Evolutionary conservation across 1,140 invertebrate species (phyloP).

Genomic region (Papilio glaucus): DNA sequence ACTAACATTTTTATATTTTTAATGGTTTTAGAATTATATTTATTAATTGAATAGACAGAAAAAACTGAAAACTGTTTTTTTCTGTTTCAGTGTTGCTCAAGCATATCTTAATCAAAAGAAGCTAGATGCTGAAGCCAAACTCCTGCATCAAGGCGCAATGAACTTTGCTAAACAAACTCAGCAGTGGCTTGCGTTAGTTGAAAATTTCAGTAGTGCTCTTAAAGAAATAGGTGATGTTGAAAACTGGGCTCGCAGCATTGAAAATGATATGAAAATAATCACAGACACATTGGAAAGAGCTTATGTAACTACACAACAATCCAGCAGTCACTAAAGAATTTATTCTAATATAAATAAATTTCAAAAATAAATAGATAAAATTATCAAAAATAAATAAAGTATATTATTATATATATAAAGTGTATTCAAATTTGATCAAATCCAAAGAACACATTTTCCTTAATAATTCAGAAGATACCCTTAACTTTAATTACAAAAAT

Average conservation of each 20-base stretch:
- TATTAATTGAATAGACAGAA: neutral
- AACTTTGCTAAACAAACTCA: conserved; percentile 98
- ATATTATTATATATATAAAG: too few relatives aligned
- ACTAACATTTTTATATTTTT: conserved; percentile 13
- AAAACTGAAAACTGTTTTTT: conserved; percentile 38
- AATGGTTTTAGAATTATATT: too few relatives aligned
- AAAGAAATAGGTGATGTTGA: conserved; percentile 99
- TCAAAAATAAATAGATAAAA: too few relatives aligned
- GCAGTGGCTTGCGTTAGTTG: conserved; percentile 97
- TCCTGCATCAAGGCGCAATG: conserved; percentile 96
- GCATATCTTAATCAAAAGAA: conserved; percentile 99
- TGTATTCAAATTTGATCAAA: too few relatives aligned
- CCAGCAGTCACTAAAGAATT: conserved; percentile 54
- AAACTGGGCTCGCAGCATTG: conserved; percentile 98
- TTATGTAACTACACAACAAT: conserved; percentile 91
- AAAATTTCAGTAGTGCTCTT: conserved; percentile 96
- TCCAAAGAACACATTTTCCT: too few relatives aligned
- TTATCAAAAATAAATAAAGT: too few relatives aligned
- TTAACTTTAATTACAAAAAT: too few relatives aligned
- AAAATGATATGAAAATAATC: conserved; percentile 97
- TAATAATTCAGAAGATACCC: too few relatives aligned
- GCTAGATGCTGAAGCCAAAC: conserved; percentile 97
- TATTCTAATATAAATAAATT: too few relatives aligned
- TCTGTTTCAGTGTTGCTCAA: conserved; percentile 91
- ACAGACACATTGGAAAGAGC: conserved; percentile 96